These are phyloP conservation scores for Miltochrista miniata DNA, from an alignment of 2,888 invertebrate genomes.

Conservation along the genomic window DNA sequence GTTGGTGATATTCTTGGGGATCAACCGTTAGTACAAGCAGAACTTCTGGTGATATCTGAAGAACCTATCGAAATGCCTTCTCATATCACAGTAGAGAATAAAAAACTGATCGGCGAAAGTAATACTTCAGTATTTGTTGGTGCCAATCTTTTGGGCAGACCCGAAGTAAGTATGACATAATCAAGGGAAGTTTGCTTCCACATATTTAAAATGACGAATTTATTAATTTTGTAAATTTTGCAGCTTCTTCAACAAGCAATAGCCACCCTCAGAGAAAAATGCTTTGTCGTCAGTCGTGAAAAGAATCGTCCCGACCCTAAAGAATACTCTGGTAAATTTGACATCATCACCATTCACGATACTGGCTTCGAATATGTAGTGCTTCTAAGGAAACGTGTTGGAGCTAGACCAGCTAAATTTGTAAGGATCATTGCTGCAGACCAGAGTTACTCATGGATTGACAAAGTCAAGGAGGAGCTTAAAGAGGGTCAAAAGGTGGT, in stretches of 20 bases:
- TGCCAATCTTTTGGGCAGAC: slow-evolving; percentile 76
- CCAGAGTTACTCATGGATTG: slow-evolving; percentile 79
- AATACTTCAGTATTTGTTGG: slow-evolving; percentile 80
- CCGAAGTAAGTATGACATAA: slow-evolving; percentile 57
- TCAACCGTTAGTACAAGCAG: slow-evolving; percentile 87
- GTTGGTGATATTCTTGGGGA: slow-evolving; percentile 86
- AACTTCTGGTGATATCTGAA: slow-evolving; percentile 83
- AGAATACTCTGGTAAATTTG: slow-evolving; percentile 67
- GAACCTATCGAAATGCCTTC: slow-evolving; percentile 73
- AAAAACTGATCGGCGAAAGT: slow-evolving; percentile 81
- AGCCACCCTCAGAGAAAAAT: slow-evolving; percentile 80
- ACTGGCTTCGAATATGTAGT: slow-evolving; percentile 80
- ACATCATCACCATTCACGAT: slow-evolving; percentile 76
- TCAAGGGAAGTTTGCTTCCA: not conserved
- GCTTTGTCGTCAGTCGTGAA: slow-evolving; percentile 85
- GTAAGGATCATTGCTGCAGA: slow-evolving; percentile 70
- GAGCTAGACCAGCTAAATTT: slow-evolving; percentile 72
- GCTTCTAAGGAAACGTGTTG: slow-evolving; percentile 76
- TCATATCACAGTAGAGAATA: slow-evolving; percentile 84
- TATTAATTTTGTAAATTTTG: no score
- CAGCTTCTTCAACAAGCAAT: slow-evolving; percentile 73
- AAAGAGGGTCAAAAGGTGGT: slow-evolving; percentile 81
- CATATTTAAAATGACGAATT: no score
- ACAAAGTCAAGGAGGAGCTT: slow-evolving; percentile 71
- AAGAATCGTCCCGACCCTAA: slow-evolving; percentile 71